Percentiles rank a stretch among this genome's conserved stretches.
Conservation (phyloP, 2,888 invertebrate genomes). For the Geophilus truncorum region DNA sequence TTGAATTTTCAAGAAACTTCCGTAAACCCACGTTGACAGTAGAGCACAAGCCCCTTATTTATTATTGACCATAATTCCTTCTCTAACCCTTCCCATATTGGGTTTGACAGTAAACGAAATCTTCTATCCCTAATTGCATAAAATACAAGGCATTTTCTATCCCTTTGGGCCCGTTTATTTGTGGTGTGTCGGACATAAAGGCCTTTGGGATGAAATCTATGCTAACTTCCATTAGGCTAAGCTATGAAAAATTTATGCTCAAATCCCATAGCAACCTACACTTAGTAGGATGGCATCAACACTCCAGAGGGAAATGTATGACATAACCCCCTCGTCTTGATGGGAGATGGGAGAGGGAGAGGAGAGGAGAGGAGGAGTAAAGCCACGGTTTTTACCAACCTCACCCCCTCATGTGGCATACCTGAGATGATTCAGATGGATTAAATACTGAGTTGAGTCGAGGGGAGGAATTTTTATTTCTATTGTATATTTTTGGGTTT, state of each 20-base stretch:
- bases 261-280: constrained; percentile 18
- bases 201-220: constrained; percentile 17
- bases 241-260: constrained; percentile 16
- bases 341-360: neutral
- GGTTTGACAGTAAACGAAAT: neutral
- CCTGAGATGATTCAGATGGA: constrained; percentile 16
- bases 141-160: constrained; percentile 15
- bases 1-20: neutral
- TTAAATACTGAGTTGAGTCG: neutral
- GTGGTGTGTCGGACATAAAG: constrained; percentile 24
- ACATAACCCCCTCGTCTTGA: constrained; percentile 17
- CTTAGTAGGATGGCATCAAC: constrained; percentile 27
- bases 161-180: constrained; percentile 21
- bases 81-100: neutral
- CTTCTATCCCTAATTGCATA: neutral
- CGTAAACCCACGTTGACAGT: neutral
- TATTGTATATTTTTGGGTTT: neutral
- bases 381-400: neutral
- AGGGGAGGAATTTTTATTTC: neutral
- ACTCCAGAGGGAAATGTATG: constrained; percentile 18
- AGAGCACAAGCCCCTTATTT: too few species aligned
- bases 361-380: neutral
- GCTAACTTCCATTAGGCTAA: constrained; percentile 19
- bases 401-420: neutral
- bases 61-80: neutral